Percentiles rank a stretch among this genome's conserved stretches.
These are phyloP conservation scores for Eristalis arbustorum DNA, from an alignment of 2,888 invertebrate species.

Conservation along the genomic window DNA sequence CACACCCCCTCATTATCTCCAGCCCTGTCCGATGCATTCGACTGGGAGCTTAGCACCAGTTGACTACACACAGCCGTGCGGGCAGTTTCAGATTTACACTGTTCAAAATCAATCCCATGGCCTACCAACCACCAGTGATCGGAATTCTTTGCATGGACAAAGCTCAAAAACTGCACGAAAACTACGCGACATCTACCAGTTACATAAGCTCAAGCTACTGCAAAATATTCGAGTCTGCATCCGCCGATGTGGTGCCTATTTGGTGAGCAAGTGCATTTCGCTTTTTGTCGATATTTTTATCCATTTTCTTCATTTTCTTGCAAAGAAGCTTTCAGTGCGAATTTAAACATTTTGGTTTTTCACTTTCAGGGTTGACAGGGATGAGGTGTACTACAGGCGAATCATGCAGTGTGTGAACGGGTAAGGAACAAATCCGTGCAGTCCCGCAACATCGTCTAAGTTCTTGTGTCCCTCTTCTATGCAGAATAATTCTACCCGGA, in stretches of 20 bases:
- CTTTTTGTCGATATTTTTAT: not conserved
- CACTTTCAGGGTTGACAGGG: conserved; percentile 83
- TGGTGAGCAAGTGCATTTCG: conserved; percentile 82
- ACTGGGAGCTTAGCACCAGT: not conserved
- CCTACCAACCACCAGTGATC: conserved; percentile 81
- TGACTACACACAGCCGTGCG: not conserved
- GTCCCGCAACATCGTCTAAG: not conserved
- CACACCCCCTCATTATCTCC: not conserved
- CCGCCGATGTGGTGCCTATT: conserved; percentile 90
- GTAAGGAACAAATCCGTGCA: conserved; percentile 78
- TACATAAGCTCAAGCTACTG: conserved; percentile 93
- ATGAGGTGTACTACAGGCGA: conserved; percentile 82
- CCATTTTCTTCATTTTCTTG: not conserved
- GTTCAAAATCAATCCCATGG: conserved; percentile 3
- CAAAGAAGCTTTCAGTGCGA: not conserved
- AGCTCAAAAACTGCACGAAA: conserved; percentile 81
- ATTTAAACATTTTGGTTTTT: conserved; percentile 71
- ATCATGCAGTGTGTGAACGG: conserved; percentile 85
- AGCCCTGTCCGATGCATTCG: not conserved
- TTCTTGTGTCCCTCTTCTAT: conserved; percentile 75
- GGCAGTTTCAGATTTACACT: not conserved
- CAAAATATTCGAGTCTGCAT: conserved; percentile 90
- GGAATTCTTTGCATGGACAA: conserved; percentile 88
- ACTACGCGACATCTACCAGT: conserved; percentile 83
- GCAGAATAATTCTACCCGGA: conserved; percentile 88